Conservation (phyloP, 2,797 vertebrate species). For the Urocyon cinereoargenteus region DNA sequence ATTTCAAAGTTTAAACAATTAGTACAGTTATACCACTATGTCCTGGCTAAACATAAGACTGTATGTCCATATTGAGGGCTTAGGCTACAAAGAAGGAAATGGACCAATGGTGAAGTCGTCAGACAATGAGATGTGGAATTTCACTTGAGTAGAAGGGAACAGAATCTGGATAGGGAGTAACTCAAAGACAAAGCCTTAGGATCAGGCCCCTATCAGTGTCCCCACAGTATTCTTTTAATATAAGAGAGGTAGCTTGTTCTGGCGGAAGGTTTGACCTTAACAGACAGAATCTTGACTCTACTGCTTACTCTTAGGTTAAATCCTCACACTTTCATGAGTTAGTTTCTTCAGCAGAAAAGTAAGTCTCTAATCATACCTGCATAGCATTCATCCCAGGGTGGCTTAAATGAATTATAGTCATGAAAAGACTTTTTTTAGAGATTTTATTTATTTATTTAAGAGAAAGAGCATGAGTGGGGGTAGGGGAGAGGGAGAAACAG, state of each 20-base stretch:
- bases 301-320: constrained; percentile 12
- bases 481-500: too few relatives aligned
- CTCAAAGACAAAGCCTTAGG: not conserved
- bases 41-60: not conserved
- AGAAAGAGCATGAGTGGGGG: too few relatives aligned
- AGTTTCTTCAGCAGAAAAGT: constrained; percentile 25
- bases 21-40: not conserved
- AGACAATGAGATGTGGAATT: not conserved
- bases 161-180: not conserved
- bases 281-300: constrained; percentile 1
- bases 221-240: not conserved
- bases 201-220: not conserved
- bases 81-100: constrained; percentile 2
- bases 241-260: not conserved
- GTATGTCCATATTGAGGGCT: not conserved
- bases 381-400: not conserved
- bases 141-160: not conserved
- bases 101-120: not conserved
- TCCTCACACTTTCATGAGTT: not conserved
- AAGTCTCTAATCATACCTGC: constrained; percentile 1
- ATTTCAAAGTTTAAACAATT: not conserved
- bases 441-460: too few relatives aligned
- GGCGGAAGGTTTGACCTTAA: not conserved
- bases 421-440: not conserved
- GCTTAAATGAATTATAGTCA: constrained; percentile 13